A percentile compares a stretch with the other conserved stretches of the same genome.
Conservation (phyloP, 2,113 vertebrate species). For the Oophaga pumilio region DNA sequence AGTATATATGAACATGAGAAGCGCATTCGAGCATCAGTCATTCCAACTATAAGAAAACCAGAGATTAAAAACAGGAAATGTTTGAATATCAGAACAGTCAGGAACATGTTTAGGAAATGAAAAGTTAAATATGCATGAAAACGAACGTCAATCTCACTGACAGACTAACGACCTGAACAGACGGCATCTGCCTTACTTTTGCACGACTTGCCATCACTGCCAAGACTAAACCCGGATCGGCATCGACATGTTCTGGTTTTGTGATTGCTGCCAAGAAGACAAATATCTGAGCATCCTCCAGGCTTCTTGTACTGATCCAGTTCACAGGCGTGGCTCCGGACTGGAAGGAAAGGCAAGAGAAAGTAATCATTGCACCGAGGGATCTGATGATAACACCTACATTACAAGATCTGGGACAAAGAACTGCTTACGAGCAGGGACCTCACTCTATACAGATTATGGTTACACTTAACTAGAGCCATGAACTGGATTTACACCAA, state of each 20-base stretch:
- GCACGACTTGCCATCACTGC: conserved; percentile 94
- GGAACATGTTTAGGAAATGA: neutral
- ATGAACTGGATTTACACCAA: too few relatives aligned
- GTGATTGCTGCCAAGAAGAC: conserved; percentile 93
- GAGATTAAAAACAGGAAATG: neutral
- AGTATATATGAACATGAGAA: too few relatives aligned
- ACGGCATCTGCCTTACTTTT: conserved; percentile 79
- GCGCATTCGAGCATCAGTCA: neutral
- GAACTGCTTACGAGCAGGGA: neutral
- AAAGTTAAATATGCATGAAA: neutral
- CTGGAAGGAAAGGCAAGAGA: conserved; percentile 65
- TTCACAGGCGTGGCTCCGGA: conserved; percentile 92
- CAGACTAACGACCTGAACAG: neutral
- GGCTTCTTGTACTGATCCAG: conserved; percentile 88
- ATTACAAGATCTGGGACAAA: neutral
- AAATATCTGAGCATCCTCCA: conserved; percentile 94
- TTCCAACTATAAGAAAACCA: neutral
- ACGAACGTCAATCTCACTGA: neutral
- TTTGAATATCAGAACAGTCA: neutral
- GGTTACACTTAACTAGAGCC: too few relatives aligned
- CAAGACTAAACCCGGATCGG: conserved; percentile 92
- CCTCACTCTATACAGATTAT: too few relatives aligned
- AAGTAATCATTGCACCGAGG: neutral
- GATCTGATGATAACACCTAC: neutral
- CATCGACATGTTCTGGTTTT: conserved; percentile 93